A percentile compares a stretch with the other conserved stretches of the same genome.
Evolutionary conservation across 2,888 invertebrate species (phyloP).

Genomic region (Bugulina stolonifera): DNA sequence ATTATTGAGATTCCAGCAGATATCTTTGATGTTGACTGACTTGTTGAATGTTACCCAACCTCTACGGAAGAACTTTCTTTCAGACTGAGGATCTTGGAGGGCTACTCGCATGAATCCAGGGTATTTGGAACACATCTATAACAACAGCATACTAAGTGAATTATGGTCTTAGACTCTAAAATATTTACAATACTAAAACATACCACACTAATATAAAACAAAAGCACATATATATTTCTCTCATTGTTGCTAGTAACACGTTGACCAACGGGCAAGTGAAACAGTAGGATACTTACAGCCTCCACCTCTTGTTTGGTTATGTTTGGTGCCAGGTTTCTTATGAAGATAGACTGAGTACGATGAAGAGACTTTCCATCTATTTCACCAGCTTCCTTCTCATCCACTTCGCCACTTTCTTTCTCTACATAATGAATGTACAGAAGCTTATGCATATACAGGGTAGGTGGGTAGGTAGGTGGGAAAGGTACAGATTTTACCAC

Average conservation of each 20-base stretch:
- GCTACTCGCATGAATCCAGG: slow-evolving; percentile 91
- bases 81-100: slow-evolving; percentile 92
- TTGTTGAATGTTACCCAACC: slow-evolving; percentile 98
- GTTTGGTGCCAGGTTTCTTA: slow-evolving; percentile 88
- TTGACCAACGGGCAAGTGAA: no score
- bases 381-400: slow-evolving; percentile 32
- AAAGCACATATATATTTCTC: no score
- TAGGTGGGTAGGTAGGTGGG: no score
- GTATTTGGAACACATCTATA: slow-evolving; percentile 70
- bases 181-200: neutral
- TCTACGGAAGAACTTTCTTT: slow-evolving; percentile 88
- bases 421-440: slow-evolving; percentile 30
- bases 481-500: no score
- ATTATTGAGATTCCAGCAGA: slow-evolving; percentile 97
- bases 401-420: slow-evolving; percentile 35
- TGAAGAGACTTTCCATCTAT: slow-evolving; percentile 63
- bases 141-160: slow-evolving; percentile 28
- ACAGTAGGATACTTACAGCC: slow-evolving; percentile 72
- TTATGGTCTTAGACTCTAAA: neutral
- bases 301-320: slow-evolving; percentile 96
- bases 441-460: no score
- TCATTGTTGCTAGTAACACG: no score
- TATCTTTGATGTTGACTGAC: slow-evolving; percentile 96
- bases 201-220: no score
- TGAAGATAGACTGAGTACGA: slow-evolving; percentile 92